These are phyloP conservation scores for Astreopora myriophthalma DNA, from an alignment of 64 coral and sea anemone genomes.

Conservation along the genomic window DNA sequence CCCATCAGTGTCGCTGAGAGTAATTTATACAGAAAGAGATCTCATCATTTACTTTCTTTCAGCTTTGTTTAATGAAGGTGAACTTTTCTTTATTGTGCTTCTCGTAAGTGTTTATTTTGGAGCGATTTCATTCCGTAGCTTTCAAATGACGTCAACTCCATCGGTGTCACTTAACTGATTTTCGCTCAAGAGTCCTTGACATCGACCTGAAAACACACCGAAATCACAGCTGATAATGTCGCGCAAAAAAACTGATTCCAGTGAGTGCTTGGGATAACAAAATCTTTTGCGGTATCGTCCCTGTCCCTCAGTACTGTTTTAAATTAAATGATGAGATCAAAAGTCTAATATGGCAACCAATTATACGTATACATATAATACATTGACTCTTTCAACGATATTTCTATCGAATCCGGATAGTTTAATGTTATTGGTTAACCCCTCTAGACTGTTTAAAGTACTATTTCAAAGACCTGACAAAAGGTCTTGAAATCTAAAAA, in stretches of 20 bases:
- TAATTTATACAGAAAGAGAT: not conserved
- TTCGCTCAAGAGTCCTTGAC: not conserved
- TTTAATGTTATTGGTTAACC: too few species aligned
- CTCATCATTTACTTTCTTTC: slow-evolving; percentile 10
- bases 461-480: too few species aligned
- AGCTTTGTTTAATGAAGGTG: slow-evolving; percentile 2
- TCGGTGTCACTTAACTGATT: not conserved
- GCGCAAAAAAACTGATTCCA: not conserved
- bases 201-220: not conserved
- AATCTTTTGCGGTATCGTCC: too few species aligned
- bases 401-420: too few species aligned
- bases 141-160: not conserved
- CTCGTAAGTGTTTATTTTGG: not conserved
- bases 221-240: slow-evolving; percentile 8
- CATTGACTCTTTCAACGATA: too few species aligned
- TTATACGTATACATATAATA: too few species aligned
- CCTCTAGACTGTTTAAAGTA: too few species aligned
- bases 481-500: too few species aligned
- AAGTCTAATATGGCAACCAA: too few species aligned
- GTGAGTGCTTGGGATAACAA: too few species aligned
- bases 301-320: too few species aligned
- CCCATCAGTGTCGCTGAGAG: not conserved
- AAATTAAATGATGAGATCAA: too few species aligned
- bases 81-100: slow-evolving; percentile 20
- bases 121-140: not conserved